phyloP scores from a whole-genome alignment of 2,888 invertebrate species.

The Troilus luridus region DNA sequence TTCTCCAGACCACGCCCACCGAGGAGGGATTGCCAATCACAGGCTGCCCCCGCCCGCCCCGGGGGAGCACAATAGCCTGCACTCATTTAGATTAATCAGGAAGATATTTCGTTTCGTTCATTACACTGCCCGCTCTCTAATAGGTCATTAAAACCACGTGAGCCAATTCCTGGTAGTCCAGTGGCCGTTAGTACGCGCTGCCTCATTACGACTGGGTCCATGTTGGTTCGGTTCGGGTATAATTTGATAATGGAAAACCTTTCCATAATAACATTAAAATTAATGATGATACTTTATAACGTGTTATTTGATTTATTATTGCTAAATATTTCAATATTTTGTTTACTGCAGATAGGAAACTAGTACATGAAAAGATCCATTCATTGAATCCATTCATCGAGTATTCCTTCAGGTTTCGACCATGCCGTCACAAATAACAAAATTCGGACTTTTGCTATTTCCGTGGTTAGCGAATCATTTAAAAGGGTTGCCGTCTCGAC shows the following conservation, averaged over 20 bases:
- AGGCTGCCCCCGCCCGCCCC: constrained; percentile 36
- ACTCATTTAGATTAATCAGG: constrained; percentile 40
- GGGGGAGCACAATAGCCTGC: constrained; percentile 56
- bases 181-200: background rate
- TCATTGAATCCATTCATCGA: too few relatives aligned
- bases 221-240: background rate
- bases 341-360: too few relatives aligned
- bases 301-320: background rate
- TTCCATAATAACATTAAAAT: background rate
- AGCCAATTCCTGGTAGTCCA: background rate
- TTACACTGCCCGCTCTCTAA: constrained; percentile 18
- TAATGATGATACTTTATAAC: background rate
- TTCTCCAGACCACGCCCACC: constrained; percentile 58
- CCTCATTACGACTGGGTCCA: background rate
- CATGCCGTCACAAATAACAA: too few relatives aligned
- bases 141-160: constrained; percentile 43
- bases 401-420: too few relatives aligned
- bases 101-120: constrained; percentile 44
- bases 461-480: too few relatives aligned
- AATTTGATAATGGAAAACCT: constrained; percentile 12
- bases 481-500: too few relatives aligned
- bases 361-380: too few relatives aligned
- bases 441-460: too few relatives aligned
- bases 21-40: constrained; percentile 57
- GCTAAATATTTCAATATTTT: too few relatives aligned